Base-by-base conservation (phyloP, 1,140 invertebrate genomes). In the Arion vulgaris region DNA sequence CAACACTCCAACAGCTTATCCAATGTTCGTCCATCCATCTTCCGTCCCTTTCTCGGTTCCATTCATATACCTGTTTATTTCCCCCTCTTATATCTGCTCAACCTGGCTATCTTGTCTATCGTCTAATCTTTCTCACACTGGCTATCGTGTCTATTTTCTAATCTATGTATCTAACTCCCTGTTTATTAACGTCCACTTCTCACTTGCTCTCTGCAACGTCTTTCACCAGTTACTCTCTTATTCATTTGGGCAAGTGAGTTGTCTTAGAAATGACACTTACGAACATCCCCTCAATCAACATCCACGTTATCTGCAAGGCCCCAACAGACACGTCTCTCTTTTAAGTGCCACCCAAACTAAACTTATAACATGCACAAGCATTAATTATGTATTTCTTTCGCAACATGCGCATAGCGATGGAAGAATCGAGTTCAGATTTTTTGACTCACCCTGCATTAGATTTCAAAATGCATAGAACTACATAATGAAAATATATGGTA, bases 301-400 rank as follows among this genome's bases (percentile, higher is more conserved):
- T 1, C 4, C 62, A 66, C 62, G 62, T 66, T 66, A 66, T 66
- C 62, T 34, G 62, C 0, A 11, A 34, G 62, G n/a, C 28, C 62
- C 62, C 62, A 23, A 66, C 32, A 32, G 62, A 66, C 62, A 66
- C 62, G 62, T 28, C n/a, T 23, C n/a, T n/a, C 62, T 32, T 62
- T n/a, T 66, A 66, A 66, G 62, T 32, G 62, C 62, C n/a, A 66
- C 62, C 62, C 62, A 66, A 23, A 1, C 62, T 66, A 66, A 1
- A 32, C 62, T 66, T 7, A 28, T 28, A 32, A 66, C 62, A 66
- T 23, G 62, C n/a, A 66, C 5, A n/a, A 32, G 17, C 62, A 66
- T 66, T 66, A 66, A 66, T 66, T 66, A 66, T 66, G 62, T 66
- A 66, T 66, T 66, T 66, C n/a, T 66, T 66, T 34, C 62, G 28